Base-by-base conservation (phyloP, 1,140 invertebrate genomes). In the Ctenoplectra terminalis region DNA sequence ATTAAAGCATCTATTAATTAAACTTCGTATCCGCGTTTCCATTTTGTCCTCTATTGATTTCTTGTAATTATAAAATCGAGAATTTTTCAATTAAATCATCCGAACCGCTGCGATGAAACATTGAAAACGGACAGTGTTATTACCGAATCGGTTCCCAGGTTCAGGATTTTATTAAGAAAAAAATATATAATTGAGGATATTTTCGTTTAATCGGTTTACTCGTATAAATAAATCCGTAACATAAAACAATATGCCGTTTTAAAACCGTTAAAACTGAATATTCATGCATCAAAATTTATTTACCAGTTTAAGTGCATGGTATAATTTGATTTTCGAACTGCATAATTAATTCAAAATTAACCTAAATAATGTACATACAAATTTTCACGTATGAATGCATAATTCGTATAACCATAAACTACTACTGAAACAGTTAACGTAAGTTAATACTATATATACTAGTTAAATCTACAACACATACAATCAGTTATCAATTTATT, bases 1-100 rank as follows among this genome's bases (percentile, higher is more conserved):
- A 11, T 77, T 67, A 31, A 69, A 78, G 29, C 20, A 70, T 70
- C 29, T 56, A 48, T 70, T 37, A 69, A 56, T 70, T 60, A 48
- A 69, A 70, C 20, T 48, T 37, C 31, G 15, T n/a, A 26, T 60
- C 17, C 15, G 20, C 15, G 20, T 26, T 26, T 56, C 17, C 37
- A 13, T 50, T 48, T 60, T 7, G 29, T 37, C 8, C 29, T 2
- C 34, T 9, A 20, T 67, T 26, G 13, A 17, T 46, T 40, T 40
- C 20, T 67, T 58, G 64, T 20, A 34, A 77, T 56, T 37, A 46
- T 20, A n/a, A 54, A 43, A 58, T 37, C 7, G 48, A n/a, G 4
- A 23, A 70, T 31, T 71, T 60, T 58, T 58, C 37, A 4, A 46
- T 69, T 46, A 37, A 58, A 34, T 31, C 26, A 29, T 6, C 15